Conservation (phyloP, 2,797 vertebrate genomes). For the Malacoctenus gilli region DNA sequence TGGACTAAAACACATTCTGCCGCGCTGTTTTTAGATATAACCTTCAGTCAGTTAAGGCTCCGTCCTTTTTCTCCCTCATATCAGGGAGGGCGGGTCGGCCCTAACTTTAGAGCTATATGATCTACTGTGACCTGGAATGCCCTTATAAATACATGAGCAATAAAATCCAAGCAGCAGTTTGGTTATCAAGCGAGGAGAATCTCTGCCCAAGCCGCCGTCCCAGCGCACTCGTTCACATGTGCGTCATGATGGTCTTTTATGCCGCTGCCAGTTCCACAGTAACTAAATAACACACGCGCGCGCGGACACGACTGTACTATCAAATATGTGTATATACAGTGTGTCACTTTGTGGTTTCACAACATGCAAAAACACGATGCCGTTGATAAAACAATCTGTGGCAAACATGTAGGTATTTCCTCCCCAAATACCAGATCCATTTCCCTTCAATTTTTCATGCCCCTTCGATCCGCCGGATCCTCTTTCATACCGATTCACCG, state of each 20-base stretch:
- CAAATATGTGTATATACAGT: slow-evolving; percentile 10
- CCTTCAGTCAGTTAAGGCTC: slow-evolving; percentile 11
- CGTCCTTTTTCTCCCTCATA: slow-evolving; percentile 25
- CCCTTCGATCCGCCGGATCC: slow-evolving; percentile 77
- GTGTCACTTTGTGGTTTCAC: slow-evolving; percentile 51
- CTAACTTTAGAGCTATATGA: slow-evolving; percentile 75
- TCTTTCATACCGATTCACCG: slow-evolving; percentile 76
- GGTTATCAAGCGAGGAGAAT: slow-evolving; percentile 21
- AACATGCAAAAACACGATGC: slow-evolving; percentile 57
- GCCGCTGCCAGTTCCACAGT: neutral
- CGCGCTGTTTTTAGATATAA: neutral
- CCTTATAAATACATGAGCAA: slow-evolving; percentile 58
- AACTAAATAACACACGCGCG: neutral
- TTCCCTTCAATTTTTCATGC: slow-evolving; percentile 82
- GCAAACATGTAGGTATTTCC: slow-evolving; percentile 74
- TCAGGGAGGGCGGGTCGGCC: slow-evolving; percentile 22
- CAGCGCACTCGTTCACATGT: neutral
- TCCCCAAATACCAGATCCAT: slow-evolving; percentile 76
- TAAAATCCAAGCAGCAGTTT: slow-evolving; percentile 43
- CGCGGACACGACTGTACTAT: neutral
- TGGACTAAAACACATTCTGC: too few relatives aligned
- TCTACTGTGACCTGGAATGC: slow-evolving; percentile 63
- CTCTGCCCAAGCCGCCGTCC: slow-evolving; percentile 16
- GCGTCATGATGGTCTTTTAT: slow-evolving; percentile 1
- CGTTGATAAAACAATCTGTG: slow-evolving; percentile 56